Conservation (phyloP, 2,888 invertebrate genomes). For the Trimorus sp. region DNA sequence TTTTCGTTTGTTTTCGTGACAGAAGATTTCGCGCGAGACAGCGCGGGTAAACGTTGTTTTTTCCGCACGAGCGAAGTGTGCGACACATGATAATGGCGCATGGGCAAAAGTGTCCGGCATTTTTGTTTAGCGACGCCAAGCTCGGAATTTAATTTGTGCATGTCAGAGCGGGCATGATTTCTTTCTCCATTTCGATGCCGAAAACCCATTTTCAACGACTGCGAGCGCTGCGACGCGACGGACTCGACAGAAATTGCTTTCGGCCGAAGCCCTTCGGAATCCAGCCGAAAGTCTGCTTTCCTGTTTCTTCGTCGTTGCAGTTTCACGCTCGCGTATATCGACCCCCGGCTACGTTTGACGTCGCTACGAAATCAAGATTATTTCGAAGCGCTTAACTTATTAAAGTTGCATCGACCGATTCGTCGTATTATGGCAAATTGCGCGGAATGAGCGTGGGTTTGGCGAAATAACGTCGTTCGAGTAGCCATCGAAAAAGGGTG, state of each 20-base stretch:
- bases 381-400: constrained; percentile 13
- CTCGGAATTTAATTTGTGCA: constrained; percentile 40
- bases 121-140: constrained; percentile 27
- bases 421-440: not conserved
- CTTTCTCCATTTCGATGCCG: constrained; percentile 32
- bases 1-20: too few relatives aligned
- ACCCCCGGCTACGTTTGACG: constrained; percentile 20
- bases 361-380: constrained; percentile 21
- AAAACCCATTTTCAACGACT: constrained; percentile 33
- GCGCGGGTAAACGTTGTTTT: too few relatives aligned
- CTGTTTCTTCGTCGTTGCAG: constrained; percentile 21
- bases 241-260: constrained; percentile 49
- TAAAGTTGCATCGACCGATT: not conserved
- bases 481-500: too few relatives aligned
- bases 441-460: not conserved
- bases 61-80: too few relatives aligned
- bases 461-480: too few relatives aligned
- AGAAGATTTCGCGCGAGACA: too few relatives aligned
- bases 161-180: constrained; percentile 27
- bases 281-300: constrained; percentile 13
- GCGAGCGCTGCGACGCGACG: not conserved
- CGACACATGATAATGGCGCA: not conserved
- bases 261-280: constrained; percentile 35
- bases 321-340: constrained; percentile 21
- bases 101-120: constrained; percentile 4